Evolutionary conservation across 2,797 vertebrate genomes (phyloP).

Genomic region (Benthosema pterotum): DNA sequence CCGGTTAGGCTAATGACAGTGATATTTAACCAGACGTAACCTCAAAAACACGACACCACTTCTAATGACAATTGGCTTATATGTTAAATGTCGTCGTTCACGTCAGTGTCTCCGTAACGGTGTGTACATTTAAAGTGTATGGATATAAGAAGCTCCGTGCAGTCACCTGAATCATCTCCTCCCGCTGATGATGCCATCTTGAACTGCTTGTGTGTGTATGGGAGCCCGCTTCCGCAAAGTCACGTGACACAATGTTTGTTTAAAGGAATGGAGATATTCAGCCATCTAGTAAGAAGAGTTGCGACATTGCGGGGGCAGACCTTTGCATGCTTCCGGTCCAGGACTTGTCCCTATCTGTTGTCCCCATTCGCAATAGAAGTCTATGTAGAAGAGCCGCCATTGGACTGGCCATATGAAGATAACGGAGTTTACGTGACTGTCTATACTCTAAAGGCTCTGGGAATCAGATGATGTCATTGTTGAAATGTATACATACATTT

Average conservation of each 20-base stretch:
- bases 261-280: too few relatives aligned
- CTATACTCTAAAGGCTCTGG: too few relatives aligned
- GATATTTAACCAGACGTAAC: not conserved
- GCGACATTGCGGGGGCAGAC: too few relatives aligned
- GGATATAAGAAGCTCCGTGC: not conserved
- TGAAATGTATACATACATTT: too few relatives aligned
- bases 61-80: not conserved
- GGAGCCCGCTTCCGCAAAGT: conserved; percentile 51
- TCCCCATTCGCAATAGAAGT: too few relatives aligned
- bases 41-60: not conserved
- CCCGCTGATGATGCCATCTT: conserved; percentile 79
- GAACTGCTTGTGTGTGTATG: conserved; percentile 33
- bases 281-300: too few relatives aligned
- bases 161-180: conserved; percentile 65
- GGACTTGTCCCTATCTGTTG: too few relatives aligned
- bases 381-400: too few relatives aligned
- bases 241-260: conserved; percentile 51
- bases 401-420: too few relatives aligned
- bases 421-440: too few relatives aligned
- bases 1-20: conserved; percentile 1
- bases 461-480: not conserved
- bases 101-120: conserved; percentile 13
- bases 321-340: too few relatives aligned
- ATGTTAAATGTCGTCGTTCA: not conserved
- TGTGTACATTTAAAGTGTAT: not conserved